Percentiles rank a stretch among this genome's conserved stretches.
These are phyloP conservation scores for Caenorhabditis sp. DNA, from an alignment of 2,888 invertebrate genomes.

Conservation along the genomic window DNA sequence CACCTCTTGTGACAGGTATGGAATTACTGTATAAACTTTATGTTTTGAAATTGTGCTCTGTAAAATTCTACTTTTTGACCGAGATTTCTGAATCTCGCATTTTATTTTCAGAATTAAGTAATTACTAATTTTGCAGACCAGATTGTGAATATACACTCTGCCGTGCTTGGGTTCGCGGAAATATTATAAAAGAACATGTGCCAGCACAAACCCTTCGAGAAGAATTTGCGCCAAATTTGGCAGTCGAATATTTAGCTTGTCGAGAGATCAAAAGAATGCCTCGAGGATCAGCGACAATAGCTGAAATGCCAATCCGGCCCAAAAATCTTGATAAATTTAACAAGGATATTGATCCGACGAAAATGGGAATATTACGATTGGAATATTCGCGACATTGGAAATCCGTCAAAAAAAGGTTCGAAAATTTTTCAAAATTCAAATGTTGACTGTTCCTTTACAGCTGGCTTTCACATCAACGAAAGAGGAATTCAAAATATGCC, in stretches of 20 bases:
- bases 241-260: constrained; percentile 54
- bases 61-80: too few species aligned
- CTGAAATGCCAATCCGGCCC: constrained; percentile 30
- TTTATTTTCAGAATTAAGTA: background rate
- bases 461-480: constrained; percentile 28
- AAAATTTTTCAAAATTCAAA: constrained; percentile 2
- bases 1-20: too few species aligned
- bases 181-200: constrained; percentile 32
- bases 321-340: constrained; percentile 14
- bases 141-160: constrained; percentile 62
- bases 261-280: constrained; percentile 57
- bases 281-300: constrained; percentile 30
- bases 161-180: constrained; percentile 64
- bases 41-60: too few species aligned
- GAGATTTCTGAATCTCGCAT: background rate
- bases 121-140: constrained; percentile 4
- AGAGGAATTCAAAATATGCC: constrained; percentile 5
- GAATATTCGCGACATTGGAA: constrained; percentile 60
- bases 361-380: constrained; percentile 22
- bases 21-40: too few species aligned
- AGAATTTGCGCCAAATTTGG: constrained; percentile 31
- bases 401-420: constrained; percentile 52
- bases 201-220: constrained; percentile 13
- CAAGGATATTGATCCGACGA: constrained; percentile 11
- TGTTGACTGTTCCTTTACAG: constrained; percentile 4